Base-by-base conservation (phyloP, 1,140 invertebrate genomes). In the Pseudomyrmex gracilis region DNA sequence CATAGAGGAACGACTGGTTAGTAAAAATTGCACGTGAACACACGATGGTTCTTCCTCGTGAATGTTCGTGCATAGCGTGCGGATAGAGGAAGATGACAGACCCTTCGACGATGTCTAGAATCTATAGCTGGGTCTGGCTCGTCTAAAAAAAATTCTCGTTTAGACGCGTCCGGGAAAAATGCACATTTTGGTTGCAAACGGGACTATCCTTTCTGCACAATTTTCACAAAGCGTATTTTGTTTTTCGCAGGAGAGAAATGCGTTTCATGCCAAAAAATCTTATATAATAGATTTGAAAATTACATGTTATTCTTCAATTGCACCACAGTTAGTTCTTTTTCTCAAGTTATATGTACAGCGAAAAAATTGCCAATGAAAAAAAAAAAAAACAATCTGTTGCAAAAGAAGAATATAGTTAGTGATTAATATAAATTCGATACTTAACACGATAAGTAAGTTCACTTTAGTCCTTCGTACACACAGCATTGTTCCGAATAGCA, bases 1-100 rank as follows among this genome's bases (percentile, higher is more conserved):
- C 84, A 77, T 51, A 87, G 49, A 68, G 22, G 12, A 2, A 60
- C 73, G 64, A 8, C 20, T 49, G 63, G 24, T 87, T 85, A 87
- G 82, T 68, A 22, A 70, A 20, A 13, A 47, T 22, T 12, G 73
- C 24, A 71, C 53, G 10, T 57, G 2, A 15, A 73, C 66, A 51
- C 24, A 13, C 66, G 51, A 34, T 34, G 55, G 55, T 68, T 74
- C 68, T 84, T 64, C 45, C 51, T 57, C 58, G 53, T 47, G 34
- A 34, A 20, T 34, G 34, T n/a, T 80, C 76, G 76, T 80, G 76
- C 76, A 78, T 78, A 78, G 43, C 64, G 53, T 80, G 66, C 66
- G 53, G 53, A 64, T 64, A 66, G 24, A 80, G 76, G 43, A 80
- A 47, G 12, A 13, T 45, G 49, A 20, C 24, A 5, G 24, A 70